A percentile compares a stretch with the other conserved stretches of the same genome.
These are phyloP conservation scores for Tigriopus californicus DNA, from an alignment of 2,888 invertebrate genomes.

Conservation along the genomic window DNA sequence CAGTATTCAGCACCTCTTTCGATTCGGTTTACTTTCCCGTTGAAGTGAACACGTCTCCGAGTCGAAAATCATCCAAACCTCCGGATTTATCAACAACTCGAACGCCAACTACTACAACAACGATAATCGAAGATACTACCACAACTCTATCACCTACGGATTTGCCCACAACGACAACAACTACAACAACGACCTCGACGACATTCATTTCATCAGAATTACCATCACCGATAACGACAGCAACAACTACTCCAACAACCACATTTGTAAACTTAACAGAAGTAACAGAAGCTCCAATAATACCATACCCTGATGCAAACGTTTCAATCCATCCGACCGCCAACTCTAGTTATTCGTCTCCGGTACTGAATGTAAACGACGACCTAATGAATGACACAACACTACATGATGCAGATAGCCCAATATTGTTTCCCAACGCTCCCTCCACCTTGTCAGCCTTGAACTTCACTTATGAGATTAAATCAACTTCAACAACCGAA, in stretches of 20 bases:
- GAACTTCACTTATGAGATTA: not conserved
- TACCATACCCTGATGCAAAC: too few relatives aligned
- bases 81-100: slow-evolving; percentile 6
- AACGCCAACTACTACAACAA: not conserved
- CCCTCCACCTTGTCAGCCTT: not conserved
- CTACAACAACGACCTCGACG: not conserved
- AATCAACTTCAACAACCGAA: not conserved
- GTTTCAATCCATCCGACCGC: not conserved
- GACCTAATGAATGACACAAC: slow-evolving; percentile 10
- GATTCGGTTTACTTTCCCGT: too few relatives aligned
- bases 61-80: not conserved
- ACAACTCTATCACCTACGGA: slow-evolving; percentile 9
- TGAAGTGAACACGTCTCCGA: too few relatives aligned
- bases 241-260: slow-evolving; percentile 13
- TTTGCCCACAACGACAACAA: slow-evolving; percentile 4
- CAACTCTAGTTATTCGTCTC: not conserved
- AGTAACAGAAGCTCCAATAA: too few relatives aligned
- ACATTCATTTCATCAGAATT: too few relatives aligned
- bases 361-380: not conserved
- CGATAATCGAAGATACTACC: slow-evolving; percentile 4
- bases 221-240: not conserved
- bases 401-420: slow-evolving; percentile 18
- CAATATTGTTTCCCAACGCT: slow-evolving; percentile 17
- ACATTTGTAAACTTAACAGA: too few relatives aligned
- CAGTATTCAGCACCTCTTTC: too few relatives aligned